Evolutionary conservation across 1,140 invertebrate species (phyloP), one percentile per base, ranked within the genome.

Genomic region (Vanessa atalanta): DNA sequence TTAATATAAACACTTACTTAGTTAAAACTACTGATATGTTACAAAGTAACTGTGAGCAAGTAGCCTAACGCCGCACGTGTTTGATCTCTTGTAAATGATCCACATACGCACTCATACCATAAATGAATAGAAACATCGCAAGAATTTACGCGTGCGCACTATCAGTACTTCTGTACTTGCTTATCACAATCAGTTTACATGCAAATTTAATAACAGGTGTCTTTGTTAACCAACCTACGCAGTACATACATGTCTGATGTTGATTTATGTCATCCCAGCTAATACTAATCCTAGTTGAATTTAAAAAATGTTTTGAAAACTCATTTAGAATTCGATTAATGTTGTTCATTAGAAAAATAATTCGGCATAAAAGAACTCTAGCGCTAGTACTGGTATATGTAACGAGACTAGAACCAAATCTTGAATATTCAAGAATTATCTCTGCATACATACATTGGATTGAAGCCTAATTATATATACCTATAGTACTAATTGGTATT

Each of bases 161-260:
- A 53, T 53, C 50, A 53, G 50, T 53, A 53, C 15, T n/a, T 15
- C 7, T 57, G 53, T n/a, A 23, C 53, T 57, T 53, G 51, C 53
- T 57, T 57, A 57, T 57, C 53, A 5, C 9, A 20, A 53, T 16
- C 9, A 16, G 16, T 57, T 20, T 20, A 57, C 7, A 57, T 57
- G 53, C 53, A 26, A 20, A 57, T 57, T 57, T 2, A 23, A 8
- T 57, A 57, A 23, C 53, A 57, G 53, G 53, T 57, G 53, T 6
- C 48, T n/a, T 15, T 0, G 5, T 13, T 15, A 50, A n/a, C 13
- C 15, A 50, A 50, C 5, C 2, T 50, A 50, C 13, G 13, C 15
- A 0, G 6, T 5, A 15, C 13, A 14, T 5, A 15, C 13, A 14
- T 15, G 13, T 50, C 9, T 50, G 31, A 5, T 37, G 31, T 43